Evolutionary conservation across 2,113 vertebrate genomes (phyloP).

Genomic region (Noctilio leporinus): DNA sequence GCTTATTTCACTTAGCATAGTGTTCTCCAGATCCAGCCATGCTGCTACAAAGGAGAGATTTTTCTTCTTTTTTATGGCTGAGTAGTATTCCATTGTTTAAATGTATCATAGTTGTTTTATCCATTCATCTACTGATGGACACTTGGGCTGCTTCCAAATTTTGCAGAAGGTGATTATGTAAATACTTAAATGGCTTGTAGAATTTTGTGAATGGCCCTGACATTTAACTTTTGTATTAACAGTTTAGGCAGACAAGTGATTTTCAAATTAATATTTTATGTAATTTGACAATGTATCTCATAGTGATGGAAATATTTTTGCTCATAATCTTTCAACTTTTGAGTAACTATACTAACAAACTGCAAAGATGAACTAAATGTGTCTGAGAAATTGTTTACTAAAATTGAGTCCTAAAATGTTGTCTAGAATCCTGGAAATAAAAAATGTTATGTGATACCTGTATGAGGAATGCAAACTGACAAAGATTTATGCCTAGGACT

Average conservation of each 20-base stretch:
- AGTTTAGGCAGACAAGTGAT: constrained; percentile 27
- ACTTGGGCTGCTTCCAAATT: too few relatives aligned
- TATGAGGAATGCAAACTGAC: constrained; percentile 66
- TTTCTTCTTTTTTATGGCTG: too few relatives aligned
- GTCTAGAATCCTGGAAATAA: constrained; percentile 51
- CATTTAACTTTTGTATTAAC: constrained; percentile 31
- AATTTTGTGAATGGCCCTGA: constrained; percentile 3
- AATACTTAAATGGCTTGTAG: not conserved
- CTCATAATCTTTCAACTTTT: constrained; percentile 63
- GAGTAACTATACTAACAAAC: constrained; percentile 66
- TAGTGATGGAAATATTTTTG: constrained; percentile 54
- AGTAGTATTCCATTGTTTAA: too few relatives aligned
- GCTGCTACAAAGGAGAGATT: too few relatives aligned
- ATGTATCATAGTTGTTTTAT: too few relatives aligned
- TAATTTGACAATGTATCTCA: constrained; percentile 34
- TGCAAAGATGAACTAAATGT: constrained; percentile 57
- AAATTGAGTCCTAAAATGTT: constrained; percentile 59
- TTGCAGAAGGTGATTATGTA: not conserved
- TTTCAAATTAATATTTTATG: constrained; percentile 62
- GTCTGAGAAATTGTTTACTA: constrained; percentile 72
- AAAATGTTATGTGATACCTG: constrained; percentile 52
- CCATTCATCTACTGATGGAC: too few relatives aligned
- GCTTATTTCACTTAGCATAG: too few relatives aligned
- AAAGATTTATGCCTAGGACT: constrained; percentile 73
- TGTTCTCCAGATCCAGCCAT: too few relatives aligned